Evolutionary conservation across 2,113 vertebrate species (phyloP).

Genomic region (Nymphicus hollandicus): DNA sequence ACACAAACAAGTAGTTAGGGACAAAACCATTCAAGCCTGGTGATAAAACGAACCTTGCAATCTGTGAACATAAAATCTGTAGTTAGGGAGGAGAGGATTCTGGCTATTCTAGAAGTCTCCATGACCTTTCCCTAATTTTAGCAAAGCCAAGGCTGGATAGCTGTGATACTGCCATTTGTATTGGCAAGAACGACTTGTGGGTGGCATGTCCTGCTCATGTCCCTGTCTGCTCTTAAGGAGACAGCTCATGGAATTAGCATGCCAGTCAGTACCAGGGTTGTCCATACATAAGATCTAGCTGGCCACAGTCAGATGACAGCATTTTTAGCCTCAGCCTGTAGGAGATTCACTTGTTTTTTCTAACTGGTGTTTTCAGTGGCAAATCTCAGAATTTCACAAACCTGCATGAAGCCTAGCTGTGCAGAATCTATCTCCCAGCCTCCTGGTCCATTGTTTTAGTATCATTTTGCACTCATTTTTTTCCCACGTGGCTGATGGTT

Average conservation of each 20-base stretch:
- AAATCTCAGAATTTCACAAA: background rate
- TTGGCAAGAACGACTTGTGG: background rate
- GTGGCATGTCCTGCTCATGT: background rate
- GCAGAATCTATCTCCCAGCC: background rate
- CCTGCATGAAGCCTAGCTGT: background rate
- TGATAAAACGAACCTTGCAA: background rate
- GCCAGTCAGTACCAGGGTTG: background rate
- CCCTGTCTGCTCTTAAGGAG: background rate
- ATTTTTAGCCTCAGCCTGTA: background rate
- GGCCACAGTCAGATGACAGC: background rate
- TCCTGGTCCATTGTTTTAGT: background rate
- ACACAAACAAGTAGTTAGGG: background rate
- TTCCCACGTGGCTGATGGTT: background rate
- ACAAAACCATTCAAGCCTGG: background rate
- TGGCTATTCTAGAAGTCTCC: background rate
- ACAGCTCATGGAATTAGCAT: accelerated
- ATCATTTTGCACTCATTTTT: background rate
- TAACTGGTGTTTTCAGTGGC: background rate
- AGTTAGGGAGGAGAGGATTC: background rate
- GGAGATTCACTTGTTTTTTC: background rate
- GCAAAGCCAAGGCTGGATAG: background rate
- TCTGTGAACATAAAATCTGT: background rate
- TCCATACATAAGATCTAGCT: background rate
- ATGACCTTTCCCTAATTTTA: background rate
- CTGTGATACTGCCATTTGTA: background rate